Conservation (phyloP, 1,140 invertebrate genomes). For the Oncopeltus fasciatus region DNA sequence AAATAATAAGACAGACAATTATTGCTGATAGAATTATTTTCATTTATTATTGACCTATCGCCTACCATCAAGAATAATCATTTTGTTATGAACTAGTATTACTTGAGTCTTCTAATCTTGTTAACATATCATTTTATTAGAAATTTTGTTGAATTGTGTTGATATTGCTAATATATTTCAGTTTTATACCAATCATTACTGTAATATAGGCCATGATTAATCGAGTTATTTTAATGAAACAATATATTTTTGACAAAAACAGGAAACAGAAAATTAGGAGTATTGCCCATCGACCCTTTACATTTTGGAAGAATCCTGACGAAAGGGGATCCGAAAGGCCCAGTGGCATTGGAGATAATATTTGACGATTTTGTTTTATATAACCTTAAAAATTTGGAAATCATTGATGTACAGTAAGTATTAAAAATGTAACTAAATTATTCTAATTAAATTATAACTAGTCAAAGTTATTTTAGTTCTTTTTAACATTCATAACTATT, state of each 20-base stretch:
- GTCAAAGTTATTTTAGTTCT: too few species aligned
- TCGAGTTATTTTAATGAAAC: neutral
- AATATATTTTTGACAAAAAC: too few species aligned
- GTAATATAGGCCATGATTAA: neutral
- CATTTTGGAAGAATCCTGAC: neutral
- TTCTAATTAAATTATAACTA: too few species aligned
- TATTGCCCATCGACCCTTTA: neutral
- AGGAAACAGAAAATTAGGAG: neutral
- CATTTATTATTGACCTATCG: too few species aligned
- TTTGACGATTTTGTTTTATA: neutral
- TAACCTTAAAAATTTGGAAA: neutral
- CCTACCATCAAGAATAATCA: neutral
- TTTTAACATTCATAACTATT: too few species aligned
- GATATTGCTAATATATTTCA: neutral
- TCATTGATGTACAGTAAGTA: neutral
- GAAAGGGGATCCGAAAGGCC: neutral
- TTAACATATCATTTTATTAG: neutral
- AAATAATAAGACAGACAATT: too few species aligned
- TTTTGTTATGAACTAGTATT: neutral
- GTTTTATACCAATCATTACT: neutral
- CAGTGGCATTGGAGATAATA: neutral
- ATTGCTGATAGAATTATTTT: too few species aligned
- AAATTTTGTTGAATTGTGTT: neutral
- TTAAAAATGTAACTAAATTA: too few species aligned
- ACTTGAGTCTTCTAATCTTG: neutral